Base-by-base conservation (phyloP, 2,797 vertebrate genomes). In the Acipenser oxyrinchus region DNA sequence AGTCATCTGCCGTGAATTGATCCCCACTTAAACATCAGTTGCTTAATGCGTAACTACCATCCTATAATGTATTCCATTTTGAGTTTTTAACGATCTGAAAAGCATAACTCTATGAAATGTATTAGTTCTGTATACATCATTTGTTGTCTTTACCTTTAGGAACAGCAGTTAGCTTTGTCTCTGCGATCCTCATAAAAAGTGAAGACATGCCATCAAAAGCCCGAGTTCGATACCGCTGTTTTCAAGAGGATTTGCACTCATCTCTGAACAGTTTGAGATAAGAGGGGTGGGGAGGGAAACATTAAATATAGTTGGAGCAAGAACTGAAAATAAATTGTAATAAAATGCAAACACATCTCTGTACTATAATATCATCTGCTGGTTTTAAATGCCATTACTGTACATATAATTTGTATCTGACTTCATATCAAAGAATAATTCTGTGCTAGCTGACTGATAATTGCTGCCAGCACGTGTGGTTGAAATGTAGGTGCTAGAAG, bases 191-290 rank as follows among this genome's bases (percentile, higher is more conserved):
- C 55, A 98, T 78, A 48, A 97, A 96, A 23, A 94, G 90, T 12
- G 92, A 89, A 0, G 92, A 88, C 80, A 97, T 82, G 50, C 90
- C 92, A 70, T 96, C 91, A 64, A 99, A 99, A 60, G 96, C 95
- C 64, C 94, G 50, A 89, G 80, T 70, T 93, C 92, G 66, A 99
- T 96, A 48, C 95, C 96, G 2, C 82, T 90, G 67, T 94, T 97
- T 68, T 93, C 77, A 65, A 99, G 85, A 72, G 95, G 96, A 75
- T 99, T 99, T 74, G 95, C 95, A 11, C 93, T 94, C 87, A 98
- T 91, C 87, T 99, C 96, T 99, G 87, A 74, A 37, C 70, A 71
- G 65, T n/a, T 11, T 37, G 23, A 58, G 55, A 11, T 58, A 71
- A 71, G 65, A 2, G 6, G 13, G 55, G 6, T 57, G 55, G 13